Conservation (phyloP, 2,113 vertebrate species). For the Carlito syrichta region DNA sequence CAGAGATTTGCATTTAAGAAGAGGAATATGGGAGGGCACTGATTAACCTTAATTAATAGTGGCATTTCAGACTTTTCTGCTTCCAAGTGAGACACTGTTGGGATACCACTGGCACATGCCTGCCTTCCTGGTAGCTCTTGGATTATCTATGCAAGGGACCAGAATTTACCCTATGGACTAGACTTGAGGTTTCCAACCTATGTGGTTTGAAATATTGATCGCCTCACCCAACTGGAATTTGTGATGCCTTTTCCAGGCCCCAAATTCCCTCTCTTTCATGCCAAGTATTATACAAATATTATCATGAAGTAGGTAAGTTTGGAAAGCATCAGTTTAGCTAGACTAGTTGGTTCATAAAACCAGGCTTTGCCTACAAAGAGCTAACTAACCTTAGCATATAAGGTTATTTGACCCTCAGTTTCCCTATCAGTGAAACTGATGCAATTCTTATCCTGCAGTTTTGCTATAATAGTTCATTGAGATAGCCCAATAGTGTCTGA, state of each 20-base stretch:
- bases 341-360: neutral
- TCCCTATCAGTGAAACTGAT: neutral
- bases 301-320: neutral
- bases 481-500: neutral
- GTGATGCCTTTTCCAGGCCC: neutral
- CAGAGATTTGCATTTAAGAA: neutral
- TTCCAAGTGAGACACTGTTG: neutral
- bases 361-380: neutral
- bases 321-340: neutral
- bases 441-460: neutral
- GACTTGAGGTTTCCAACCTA: neutral
- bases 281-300: neutral
- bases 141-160: no score
- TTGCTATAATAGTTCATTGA: neutral
- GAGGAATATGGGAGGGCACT: neutral
- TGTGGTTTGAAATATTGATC: neutral
- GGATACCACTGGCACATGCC: neutral
- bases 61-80: neutral
- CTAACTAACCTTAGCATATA: neutral
- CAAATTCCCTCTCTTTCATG: neutral
- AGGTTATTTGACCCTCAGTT: conserved; percentile 13
- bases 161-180: neutral
- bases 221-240: neutral
- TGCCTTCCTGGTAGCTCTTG: neutral
- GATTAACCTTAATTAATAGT: neutral